A percentile compares a stretch with the other conserved stretches of the same genome.
Conservation (phyloP, 2,888 invertebrate genomes). For the Hirtodrosophila duncani region DNA sequence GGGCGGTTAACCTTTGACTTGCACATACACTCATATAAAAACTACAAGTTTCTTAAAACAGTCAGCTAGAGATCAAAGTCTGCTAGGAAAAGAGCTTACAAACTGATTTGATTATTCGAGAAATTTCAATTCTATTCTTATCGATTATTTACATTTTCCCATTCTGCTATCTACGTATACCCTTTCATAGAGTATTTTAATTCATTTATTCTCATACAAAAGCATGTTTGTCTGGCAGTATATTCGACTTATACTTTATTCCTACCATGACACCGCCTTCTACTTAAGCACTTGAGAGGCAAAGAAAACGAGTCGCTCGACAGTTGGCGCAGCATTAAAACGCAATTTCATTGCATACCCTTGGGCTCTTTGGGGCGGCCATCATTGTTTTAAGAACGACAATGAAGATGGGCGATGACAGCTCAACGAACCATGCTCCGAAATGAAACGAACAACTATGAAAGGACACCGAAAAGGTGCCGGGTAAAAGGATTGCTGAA, state of each 20-base stretch:
- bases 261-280: no score
- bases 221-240: no score
- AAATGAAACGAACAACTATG: conserved; percentile 16
- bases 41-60: no score
- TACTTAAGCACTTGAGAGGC: conserved; percentile 11
- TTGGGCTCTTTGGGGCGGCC: conserved; percentile 37
- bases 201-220: no score
- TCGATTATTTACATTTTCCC: no score
- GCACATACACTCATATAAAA: conserved; percentile 31
- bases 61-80: no score
- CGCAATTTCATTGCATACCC: conserved; percentile 68
- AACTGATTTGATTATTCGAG: no score
- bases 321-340: conserved; percentile 58
- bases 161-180: no score
- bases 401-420: conserved; percentile 40
- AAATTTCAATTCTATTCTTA: no score
- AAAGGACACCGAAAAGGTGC: conserved; percentile 22
- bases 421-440: conserved; percentile 11
- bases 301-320: conserved; percentile 30
- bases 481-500: conserved; percentile 33
- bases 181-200: no score
- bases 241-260: no score
- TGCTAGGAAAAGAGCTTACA: no score
- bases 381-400: conserved; percentile 59
- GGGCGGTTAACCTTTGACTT: conserved; percentile 14